Conservation (phyloP, 2,113 vertebrate genomes). For the Coturnix japonica region DNA sequence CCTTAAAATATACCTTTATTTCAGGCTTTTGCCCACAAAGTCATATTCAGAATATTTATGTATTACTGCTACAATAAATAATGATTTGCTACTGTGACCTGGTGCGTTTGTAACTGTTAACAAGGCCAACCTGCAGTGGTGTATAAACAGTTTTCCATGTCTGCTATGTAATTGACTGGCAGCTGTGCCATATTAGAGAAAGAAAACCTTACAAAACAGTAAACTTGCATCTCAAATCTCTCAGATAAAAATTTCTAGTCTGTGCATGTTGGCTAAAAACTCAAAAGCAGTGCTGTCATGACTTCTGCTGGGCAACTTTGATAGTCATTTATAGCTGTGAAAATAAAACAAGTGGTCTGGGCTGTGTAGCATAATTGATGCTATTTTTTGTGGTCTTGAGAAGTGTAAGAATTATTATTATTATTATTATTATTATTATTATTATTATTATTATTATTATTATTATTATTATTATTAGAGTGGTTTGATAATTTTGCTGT, state of each 20-base stretch:
- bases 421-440: neutral
- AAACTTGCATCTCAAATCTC: neutral
- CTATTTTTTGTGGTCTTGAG: neutral
- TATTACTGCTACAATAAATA: neutral
- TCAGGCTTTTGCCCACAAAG: neutral
- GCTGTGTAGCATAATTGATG: neutral
- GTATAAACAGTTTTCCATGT: constrained; percentile 3
- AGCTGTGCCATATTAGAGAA: neutral
- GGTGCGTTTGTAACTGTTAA: neutral
- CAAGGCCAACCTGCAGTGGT: neutral
- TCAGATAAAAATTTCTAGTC: neutral
- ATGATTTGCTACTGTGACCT: neutral
- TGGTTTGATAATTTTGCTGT: neutral
- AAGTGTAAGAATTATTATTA: neutral
- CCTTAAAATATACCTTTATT: neutral
- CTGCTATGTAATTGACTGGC: neutral
- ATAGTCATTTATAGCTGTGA: neutral
- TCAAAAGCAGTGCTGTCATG: neutral
- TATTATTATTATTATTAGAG: neutral
- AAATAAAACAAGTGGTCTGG: neutral
- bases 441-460: neutral
- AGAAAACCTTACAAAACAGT: neutral
- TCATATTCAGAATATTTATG: neutral
- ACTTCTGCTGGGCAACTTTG: neutral
- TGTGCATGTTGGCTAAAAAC: neutral